These are phyloP conservation scores for Orchestia grillus DNA, from an alignment of 1,140 invertebrate genomes.

Conservation along the genomic window DNA sequence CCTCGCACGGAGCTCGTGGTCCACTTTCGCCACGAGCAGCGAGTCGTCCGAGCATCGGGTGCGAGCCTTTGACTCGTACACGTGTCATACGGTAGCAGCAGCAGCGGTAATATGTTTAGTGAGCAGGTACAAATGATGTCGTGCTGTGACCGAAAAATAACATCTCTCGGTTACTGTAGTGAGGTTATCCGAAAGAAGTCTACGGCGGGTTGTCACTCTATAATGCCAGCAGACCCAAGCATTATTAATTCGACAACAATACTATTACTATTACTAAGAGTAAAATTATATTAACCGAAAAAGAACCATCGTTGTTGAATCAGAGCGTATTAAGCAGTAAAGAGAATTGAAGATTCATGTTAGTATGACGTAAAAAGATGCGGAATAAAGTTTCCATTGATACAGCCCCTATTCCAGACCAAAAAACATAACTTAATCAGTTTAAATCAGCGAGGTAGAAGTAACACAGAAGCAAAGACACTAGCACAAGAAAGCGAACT, in stretches of 20 bases:
- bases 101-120: not conserved
- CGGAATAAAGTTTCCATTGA: not conserved
- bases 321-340: not conserved
- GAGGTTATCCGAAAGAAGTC: no score
- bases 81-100: not conserved
- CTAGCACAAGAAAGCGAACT: not conserved
- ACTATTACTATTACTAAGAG: not conserved
- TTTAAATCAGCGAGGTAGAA: no score
- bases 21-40: not conserved
- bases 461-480: no score
- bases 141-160: no score
- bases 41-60: not conserved
- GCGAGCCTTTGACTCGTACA: not conserved
- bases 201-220: not conserved
- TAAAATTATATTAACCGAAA: no score
- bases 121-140: not conserved
- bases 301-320: not conserved
- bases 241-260: not conserved
- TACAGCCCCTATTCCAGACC: not conserved
- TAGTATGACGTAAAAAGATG: not conserved
- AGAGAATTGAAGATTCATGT: not conserved
- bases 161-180: no score
- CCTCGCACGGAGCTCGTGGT: constrained; percentile 56
- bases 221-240: not conserved
- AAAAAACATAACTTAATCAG: no score